These are phyloP conservation scores for Dendrolimus houi DNA, from an alignment of 2,888 invertebrate genomes.

Conservation along the genomic window DNA sequence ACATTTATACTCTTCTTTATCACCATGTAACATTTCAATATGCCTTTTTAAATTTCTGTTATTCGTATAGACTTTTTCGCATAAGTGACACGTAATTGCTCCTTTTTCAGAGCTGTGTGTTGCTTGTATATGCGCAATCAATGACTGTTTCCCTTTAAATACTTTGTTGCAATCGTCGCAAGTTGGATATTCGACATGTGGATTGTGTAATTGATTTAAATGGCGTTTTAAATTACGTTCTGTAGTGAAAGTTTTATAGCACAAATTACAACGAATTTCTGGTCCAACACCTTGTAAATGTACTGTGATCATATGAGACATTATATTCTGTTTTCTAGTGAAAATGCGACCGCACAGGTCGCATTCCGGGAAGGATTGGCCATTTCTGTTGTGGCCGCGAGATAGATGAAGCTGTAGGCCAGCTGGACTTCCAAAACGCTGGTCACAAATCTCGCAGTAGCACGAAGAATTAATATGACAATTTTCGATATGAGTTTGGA, in stretches of 20 bases:
- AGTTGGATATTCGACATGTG: slow-evolving; percentile 35
- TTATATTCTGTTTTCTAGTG: slow-evolving; percentile 54
- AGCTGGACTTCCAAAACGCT: slow-evolving; percentile 40
- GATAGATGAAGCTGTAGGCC: slow-evolving; percentile 41
- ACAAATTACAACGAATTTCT: slow-evolving; percentile 34
- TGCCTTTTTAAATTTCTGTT: slow-evolving; percentile 47
- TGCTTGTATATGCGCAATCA: slow-evolving; percentile 42
- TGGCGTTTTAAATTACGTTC: slow-evolving; percentile 50
- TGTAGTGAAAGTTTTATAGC: slow-evolving; percentile 44
- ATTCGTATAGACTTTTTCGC: slow-evolving; percentile 45
- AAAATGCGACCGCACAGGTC: slow-evolving; percentile 55
- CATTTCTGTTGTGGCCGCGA: slow-evolving; percentile 44
- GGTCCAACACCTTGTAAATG: slow-evolving; percentile 39
- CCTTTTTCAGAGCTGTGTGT: slow-evolving; percentile 27
- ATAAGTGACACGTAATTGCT: slow-evolving; percentile 34
- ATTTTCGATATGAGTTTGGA: slow-evolving; percentile 54
- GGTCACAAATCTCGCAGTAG: slow-evolving; percentile 44
- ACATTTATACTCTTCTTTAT: slow-evolving; percentile 40
- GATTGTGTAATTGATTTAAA: slow-evolving; percentile 43
- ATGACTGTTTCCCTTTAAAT: slow-evolving; percentile 40
- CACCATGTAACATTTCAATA: slow-evolving; percentile 44
- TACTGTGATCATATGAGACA: slow-evolving; percentile 52
- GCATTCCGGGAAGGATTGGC: slow-evolving; percentile 48
- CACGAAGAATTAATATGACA: slow-evolving; percentile 42
- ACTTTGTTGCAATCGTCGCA: slow-evolving; percentile 45